These are phyloP conservation scores for Pangasius larnaudii DNA, from an alignment of 2,797 vertebrate genomes.

Conservation along the genomic window DNA sequence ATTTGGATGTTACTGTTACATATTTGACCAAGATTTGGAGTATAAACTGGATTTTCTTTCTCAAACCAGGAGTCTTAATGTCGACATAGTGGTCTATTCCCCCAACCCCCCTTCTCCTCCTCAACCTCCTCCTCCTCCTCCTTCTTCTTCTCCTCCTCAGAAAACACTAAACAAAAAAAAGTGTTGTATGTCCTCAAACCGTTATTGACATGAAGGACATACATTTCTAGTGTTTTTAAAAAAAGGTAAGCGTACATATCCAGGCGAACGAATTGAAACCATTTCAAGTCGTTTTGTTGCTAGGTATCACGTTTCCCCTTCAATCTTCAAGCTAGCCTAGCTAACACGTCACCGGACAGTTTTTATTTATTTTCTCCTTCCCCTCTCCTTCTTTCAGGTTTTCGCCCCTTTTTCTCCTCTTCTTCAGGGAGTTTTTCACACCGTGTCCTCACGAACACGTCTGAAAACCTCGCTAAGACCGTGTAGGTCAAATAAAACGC, in stretches of 20 bases:
- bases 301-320: slow-evolving; percentile 54
- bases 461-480: neutral
- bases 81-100: slow-evolving; percentile 50
- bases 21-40: slow-evolving; percentile 9
- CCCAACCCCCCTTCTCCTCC: slow-evolving; percentile 25
- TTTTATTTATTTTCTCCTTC: neutral
- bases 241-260: slow-evolving; percentile 67
- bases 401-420: neutral
- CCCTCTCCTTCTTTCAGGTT: neutral
- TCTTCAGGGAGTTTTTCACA: neutral
- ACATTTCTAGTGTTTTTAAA: slow-evolving; percentile 75
- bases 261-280: neutral
- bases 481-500: neutral
- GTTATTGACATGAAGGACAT: slow-evolving; percentile 84
- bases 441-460: neutral
- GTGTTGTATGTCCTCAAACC: slow-evolving; percentile 62
- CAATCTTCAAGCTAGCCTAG: slow-evolving; percentile 16
- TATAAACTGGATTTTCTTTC: slow-evolving; percentile 46
- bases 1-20: slow-evolving; percentile 25
- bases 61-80: slow-evolving; percentile 38
- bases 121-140: slow-evolving; percentile 2
- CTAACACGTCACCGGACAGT: slow-evolving; percentile 51
- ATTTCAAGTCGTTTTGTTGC: slow-evolving; percentile 25
- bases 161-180: slow-evolving; percentile 54
- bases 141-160: neutral